phyloP scores from a whole-genome alignment of 1,140 invertebrate genomes.

The Drosophila kepulauana region DNA sequence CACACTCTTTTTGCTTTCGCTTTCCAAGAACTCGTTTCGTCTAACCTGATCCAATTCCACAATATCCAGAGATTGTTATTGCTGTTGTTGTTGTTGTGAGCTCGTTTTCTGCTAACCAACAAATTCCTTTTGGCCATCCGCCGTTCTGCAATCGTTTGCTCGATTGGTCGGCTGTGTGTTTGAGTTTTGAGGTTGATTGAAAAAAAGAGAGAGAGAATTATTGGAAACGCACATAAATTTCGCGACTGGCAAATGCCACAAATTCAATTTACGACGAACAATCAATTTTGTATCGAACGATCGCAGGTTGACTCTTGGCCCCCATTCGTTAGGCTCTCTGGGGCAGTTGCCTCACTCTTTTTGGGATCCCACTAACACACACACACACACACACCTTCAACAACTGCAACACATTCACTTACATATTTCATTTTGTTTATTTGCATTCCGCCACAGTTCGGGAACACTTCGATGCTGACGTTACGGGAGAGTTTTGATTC shows the following conservation, averaged over 20 bases:
- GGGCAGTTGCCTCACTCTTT: slow-evolving; percentile 10
- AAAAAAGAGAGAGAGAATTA: slow-evolving; percentile 26
- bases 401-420: slow-evolving; percentile 43
- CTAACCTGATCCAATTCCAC: slow-evolving; percentile 4
- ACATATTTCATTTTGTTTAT: slow-evolving; percentile 73
- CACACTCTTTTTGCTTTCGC: neutral
- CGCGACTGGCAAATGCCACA: slow-evolving; percentile 45
- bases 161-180: neutral
- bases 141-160: slow-evolving; percentile 2
- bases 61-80: neutral
- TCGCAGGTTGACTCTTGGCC: slow-evolving; percentile 75
- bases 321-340: slow-evolving; percentile 60
- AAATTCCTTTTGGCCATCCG: slow-evolving; percentile 13
- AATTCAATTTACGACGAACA: slow-evolving; percentile 70
- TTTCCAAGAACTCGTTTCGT: slow-evolving; percentile 6
- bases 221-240: slow-evolving; percentile 47
- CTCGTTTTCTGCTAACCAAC: slow-evolving; percentile 6
- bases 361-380: slow-evolving; percentile 37
- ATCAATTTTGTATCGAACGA: slow-evolving; percentile 68
- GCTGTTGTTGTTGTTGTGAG: neutral
- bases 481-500: slow-evolving; percentile 50
- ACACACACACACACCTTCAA: slow-evolving; percentile 6
- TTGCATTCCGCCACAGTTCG: slow-evolving; percentile 47
- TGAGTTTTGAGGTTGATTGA: slow-evolving; percentile 39
- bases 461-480: slow-evolving; percentile 41